phyloP scores from a whole-genome alignment of 1,140 invertebrate species.

The Pectinophora gossypiella region DNA sequence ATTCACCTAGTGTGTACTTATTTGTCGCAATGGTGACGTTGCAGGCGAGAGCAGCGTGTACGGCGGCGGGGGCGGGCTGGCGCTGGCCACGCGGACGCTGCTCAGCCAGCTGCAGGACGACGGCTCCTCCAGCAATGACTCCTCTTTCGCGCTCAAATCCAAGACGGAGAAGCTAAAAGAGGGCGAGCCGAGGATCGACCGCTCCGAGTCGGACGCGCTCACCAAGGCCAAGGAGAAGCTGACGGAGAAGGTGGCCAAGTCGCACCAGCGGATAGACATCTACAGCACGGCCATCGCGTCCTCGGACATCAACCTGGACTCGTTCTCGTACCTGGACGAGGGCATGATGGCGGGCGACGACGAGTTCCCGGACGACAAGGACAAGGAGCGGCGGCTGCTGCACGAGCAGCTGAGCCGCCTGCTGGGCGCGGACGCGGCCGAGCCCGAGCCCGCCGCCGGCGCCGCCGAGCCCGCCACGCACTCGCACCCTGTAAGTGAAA shows the following conservation, averaged over 20 bases:
- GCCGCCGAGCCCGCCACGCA: no score
- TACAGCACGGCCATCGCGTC: constrained; percentile 70
- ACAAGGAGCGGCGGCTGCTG: constrained; percentile 31
- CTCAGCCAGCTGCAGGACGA: constrained; percentile 72
- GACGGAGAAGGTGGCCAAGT: constrained; percentile 58
- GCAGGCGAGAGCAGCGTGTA: constrained; percentile 63
- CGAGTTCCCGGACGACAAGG: constrained; percentile 39
- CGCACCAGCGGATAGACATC: constrained; percentile 67
- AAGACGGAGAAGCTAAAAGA: constrained; percentile 42
- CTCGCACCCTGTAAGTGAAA: constrained; percentile 59
- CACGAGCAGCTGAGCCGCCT: constrained; percentile 48
- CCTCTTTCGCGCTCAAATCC: constrained; percentile 60
- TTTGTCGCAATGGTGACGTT: constrained; percentile 24
- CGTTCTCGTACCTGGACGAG: constrained; percentile 70
- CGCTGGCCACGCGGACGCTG: constrained; percentile 59
- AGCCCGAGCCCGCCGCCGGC: constrained; percentile 34
- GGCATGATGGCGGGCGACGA: constrained; percentile 68
- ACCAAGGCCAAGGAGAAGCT: constrained; percentile 64
- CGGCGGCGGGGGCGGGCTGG: constrained; percentile 47
- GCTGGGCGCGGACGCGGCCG: constrained; percentile 36
- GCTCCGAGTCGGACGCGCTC: constrained; percentile 55
- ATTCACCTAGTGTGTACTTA: no score
- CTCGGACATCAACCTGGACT: constrained; percentile 72
- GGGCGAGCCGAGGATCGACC: constrained; percentile 36
- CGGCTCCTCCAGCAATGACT: constrained; percentile 71